Evolutionary conservation across 1,140 invertebrate genomes (phyloP).

Genomic region (Procambarus clarkii): DNA sequence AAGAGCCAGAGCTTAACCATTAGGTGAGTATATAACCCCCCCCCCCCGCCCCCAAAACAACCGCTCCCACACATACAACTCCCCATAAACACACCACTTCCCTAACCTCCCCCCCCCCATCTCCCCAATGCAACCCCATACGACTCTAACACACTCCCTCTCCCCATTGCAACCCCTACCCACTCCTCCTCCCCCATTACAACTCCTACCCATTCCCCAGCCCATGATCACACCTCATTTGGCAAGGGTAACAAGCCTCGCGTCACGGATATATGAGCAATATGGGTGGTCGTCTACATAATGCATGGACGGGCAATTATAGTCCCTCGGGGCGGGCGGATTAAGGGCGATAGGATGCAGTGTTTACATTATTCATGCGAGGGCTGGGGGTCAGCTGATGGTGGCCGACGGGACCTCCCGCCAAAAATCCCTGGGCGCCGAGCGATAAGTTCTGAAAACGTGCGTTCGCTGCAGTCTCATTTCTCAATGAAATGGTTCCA

Average conservation of each 20-base stretch:
- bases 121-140: neutral
- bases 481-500: too few species aligned
- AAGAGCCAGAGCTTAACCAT: too few species aligned
- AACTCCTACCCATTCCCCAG: neutral
- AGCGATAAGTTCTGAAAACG: neutral
- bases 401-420: neutral
- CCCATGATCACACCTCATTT: constrained; percentile 54
- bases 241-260: constrained; percentile 11
- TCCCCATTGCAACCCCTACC: neutral
- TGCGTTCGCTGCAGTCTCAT: too few species aligned
- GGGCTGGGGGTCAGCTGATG: constrained; percentile 10
- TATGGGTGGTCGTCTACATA: constrained; percentile 51
- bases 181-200: neutral
- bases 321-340: constrained; percentile 32
- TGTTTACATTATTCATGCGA: constrained; percentile 50
- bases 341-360: constrained; percentile 49
- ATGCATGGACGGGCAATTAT: constrained; percentile 56
- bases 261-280: constrained; percentile 48
- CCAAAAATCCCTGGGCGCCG: neutral
- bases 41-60: too few species aligned
- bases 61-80: too few species aligned
- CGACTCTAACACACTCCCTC: too few species aligned
- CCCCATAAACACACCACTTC: neutral
- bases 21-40: too few species aligned
- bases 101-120: neutral